Evolutionary conservation across 2,113 vertebrate species (phyloP), one percentile per base, ranked within the genome.

Genomic region (Otis tarda): DNA sequence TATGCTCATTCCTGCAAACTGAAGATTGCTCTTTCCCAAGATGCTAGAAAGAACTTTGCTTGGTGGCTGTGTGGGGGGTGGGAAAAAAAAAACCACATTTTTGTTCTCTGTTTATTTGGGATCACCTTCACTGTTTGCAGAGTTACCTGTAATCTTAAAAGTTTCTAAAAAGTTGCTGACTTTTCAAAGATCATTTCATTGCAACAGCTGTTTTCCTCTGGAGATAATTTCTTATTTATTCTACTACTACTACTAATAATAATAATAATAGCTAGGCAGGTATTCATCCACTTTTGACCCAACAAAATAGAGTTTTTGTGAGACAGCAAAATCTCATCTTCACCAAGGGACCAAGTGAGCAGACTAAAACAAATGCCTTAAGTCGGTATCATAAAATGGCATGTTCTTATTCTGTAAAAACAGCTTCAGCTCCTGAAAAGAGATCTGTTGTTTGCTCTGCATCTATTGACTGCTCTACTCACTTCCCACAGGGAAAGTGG

Each of bases 1-100:
- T 98, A 99, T 99, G 93, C 97, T 99, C 99, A 99, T 99, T 63
- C 99, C 99, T 50, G 99, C 98, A 94, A 99, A 99, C 98, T 99
- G 99, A 74, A 99, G 98, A 97, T 99, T 99, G 97, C 99, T 99
- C 97, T 99, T 99, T 56, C 99, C 99, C 94, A 99, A 94, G 96
- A 99, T 99, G 94, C 96, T 99, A 93, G 99, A 99, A 90, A 99
- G 97, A 93, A 98, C 97, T 98, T 99, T 99, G 92, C 98, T 99
- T 5, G 99, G 98, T 90, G 99, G 98, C 99, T 99, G 97, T 83
- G 77, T 79, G 95, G 83, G 53, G 5, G 14, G 24, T 7, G 20
- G 45, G 23, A 10, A 18, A 25, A 89, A 97, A 93, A 41, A 89
- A 87, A 15, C 41, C 24, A 83, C 7, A 53, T 59, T 90, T 97